Evolutionary conservation across 2,113 vertebrate genomes (phyloP).

Genomic region (Oreochromis aureus): DNA sequence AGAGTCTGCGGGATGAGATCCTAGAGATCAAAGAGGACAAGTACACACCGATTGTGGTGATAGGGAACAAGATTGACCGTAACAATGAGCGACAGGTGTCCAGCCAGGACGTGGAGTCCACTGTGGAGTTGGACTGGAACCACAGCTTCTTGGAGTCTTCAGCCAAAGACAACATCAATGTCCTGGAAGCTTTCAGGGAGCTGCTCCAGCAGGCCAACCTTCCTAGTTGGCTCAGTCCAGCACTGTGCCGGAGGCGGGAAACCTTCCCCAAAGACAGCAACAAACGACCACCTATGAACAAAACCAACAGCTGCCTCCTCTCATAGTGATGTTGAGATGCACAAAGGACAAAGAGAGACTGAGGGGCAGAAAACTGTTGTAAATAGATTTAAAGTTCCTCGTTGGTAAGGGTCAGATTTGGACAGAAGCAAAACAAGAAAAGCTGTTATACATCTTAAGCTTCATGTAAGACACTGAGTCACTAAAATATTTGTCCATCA

Average conservation of each 20-base stretch:
- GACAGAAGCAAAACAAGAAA: not conserved
- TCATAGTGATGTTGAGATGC: slow-evolving; percentile 60
- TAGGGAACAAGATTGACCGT: slow-evolving; percentile 84
- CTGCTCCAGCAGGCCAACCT: slow-evolving; percentile 82
- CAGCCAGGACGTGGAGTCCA: slow-evolving; percentile 72
- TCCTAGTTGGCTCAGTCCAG: slow-evolving; percentile 77
- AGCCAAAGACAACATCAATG: slow-evolving; percentile 86
- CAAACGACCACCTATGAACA: slow-evolving; percentile 80
- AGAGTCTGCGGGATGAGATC: slow-evolving; percentile 83
- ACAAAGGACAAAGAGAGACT: not conserved
- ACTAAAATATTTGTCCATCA: not conserved
- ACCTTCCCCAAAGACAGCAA: slow-evolving; percentile 77
- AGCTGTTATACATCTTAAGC: not conserved
- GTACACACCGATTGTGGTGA: slow-evolving; percentile 82
- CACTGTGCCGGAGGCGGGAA: slow-evolving; percentile 76
- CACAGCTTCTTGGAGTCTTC: slow-evolving; percentile 83
- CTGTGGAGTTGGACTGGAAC: slow-evolving; percentile 87
- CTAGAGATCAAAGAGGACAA: slow-evolving; percentile 86
- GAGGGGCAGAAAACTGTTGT: not conserved
- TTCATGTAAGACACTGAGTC: not conserved
- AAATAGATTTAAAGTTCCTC: not conserved
- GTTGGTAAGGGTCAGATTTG: not conserved
- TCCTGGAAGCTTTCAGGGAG: slow-evolving; percentile 83
- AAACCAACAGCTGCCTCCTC: slow-evolving; percentile 84
- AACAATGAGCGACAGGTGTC: slow-evolving; percentile 66